Conservation (phyloP, 2,113 vertebrate genomes). For the Passer domesticus region DNA sequence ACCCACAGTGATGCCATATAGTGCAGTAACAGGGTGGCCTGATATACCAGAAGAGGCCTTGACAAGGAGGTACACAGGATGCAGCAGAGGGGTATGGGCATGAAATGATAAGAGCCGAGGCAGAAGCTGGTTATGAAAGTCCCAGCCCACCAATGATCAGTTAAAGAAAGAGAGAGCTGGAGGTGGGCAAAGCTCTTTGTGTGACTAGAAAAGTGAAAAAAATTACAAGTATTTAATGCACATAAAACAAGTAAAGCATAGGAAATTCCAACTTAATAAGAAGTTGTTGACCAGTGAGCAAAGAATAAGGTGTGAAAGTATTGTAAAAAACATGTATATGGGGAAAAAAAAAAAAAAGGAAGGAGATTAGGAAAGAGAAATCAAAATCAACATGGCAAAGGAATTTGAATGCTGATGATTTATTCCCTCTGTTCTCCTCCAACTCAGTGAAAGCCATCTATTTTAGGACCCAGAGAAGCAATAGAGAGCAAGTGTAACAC, state of each 20-base stretch:
- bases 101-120: neutral
- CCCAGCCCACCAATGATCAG: neutral
- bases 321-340: neutral
- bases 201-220: neutral
- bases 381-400: neutral
- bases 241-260: neutral
- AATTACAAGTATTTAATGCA: neutral
- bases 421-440: neutral
- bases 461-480: neutral
- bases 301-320: neutral
- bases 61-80: neutral
- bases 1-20: rapidly evolving
- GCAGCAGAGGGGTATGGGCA: neutral
- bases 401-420: neutral
- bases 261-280: neutral
- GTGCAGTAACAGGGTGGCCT: neutral
- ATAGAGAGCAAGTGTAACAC: neutral
- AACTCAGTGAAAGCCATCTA: neutral
- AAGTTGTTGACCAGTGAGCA: neutral
- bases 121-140: neutral
- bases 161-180: neutral
- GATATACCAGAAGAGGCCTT: neutral
- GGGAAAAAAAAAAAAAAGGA: neutral
- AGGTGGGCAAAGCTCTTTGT: neutral
- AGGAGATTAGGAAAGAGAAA: neutral